Percentiles rank a stretch among this genome's conserved stretches.
Conservation (phyloP, 2,888 invertebrate species). For the Cylindroiulus punctatus region DNA sequence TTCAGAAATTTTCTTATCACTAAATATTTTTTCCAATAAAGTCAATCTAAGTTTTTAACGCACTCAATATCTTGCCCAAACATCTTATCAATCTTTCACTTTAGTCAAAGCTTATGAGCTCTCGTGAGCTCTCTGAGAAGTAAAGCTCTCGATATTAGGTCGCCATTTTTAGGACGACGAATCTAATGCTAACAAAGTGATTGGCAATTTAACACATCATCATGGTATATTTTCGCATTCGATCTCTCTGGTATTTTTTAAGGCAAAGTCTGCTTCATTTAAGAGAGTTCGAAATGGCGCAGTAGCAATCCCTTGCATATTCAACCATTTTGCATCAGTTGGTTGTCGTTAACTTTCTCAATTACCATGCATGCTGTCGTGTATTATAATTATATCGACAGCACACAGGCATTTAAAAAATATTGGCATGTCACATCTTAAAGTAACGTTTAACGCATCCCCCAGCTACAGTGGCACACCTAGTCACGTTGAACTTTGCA, state of each 20-base stretch:
- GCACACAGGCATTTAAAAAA: background rate
- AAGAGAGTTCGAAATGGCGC: no score
- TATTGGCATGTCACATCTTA: background rate
- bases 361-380: background rate
- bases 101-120: background rate
- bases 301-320: no score
- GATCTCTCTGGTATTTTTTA: no score
- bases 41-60: conserved; percentile 36
- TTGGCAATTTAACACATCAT: no score
- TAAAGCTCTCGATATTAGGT: background rate
- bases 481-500: no score
- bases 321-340: no score
- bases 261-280: no score
- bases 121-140: background rate
- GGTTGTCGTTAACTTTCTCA: background rate
- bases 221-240: no score
- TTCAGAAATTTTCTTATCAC: no score
- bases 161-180: background rate
- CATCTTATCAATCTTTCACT: conserved; percentile 35
- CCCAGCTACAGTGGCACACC: no score
- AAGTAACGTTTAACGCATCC: no score
- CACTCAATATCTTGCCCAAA: background rate
- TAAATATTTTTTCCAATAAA: background rate
- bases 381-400: conserved; percentile 7
- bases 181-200: background rate